Evolutionary conservation across 92 coral and sea anemone species (phyloP).

Genomic region (Ricordea florida): DNA sequence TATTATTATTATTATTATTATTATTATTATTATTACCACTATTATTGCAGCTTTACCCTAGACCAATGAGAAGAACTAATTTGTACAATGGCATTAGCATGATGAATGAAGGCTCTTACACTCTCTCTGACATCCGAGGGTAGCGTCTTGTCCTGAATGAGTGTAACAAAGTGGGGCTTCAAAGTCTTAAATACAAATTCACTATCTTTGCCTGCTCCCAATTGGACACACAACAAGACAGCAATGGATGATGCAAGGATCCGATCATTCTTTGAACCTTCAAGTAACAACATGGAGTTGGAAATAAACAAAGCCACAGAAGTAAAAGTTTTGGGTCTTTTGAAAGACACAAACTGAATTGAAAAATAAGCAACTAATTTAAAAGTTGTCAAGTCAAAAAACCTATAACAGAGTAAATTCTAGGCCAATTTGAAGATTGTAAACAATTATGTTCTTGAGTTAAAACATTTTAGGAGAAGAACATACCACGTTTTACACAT

Average conservation of each 20-base stretch:
- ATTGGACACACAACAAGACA: slow-evolving; percentile 84
- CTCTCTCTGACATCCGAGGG: slow-evolving; percentile 74
- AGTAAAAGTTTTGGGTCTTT: no score
- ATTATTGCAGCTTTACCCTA: background rate
- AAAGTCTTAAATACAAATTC: slow-evolving; percentile 76
- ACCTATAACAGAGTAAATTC: background rate
- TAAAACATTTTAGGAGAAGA: background rate
- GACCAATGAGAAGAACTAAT: background rate
- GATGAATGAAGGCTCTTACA: slow-evolving; percentile 68
- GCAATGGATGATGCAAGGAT: slow-evolving; percentile 86
- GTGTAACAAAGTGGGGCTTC: slow-evolving; percentile 74
- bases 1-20: no score
- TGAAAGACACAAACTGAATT: background rate
- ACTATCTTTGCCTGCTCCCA: slow-evolving; percentile 87
- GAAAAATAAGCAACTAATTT: background rate
- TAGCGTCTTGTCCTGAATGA: slow-evolving; percentile 86
- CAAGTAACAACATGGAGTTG: background rate
- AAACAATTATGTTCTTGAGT: background rate
- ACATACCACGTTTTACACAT: slow-evolving; percentile 79
- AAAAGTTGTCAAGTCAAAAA: background rate
- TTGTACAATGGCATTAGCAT: background rate
- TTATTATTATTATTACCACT: no score
- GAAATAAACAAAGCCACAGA: background rate
- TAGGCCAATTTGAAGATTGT: no score
- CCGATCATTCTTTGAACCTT: slow-evolving; percentile 78